These are phyloP conservation scores for Diarsia brunnea DNA, from an alignment of 2,888 invertebrate genomes.

Conservation along the genomic window DNA sequence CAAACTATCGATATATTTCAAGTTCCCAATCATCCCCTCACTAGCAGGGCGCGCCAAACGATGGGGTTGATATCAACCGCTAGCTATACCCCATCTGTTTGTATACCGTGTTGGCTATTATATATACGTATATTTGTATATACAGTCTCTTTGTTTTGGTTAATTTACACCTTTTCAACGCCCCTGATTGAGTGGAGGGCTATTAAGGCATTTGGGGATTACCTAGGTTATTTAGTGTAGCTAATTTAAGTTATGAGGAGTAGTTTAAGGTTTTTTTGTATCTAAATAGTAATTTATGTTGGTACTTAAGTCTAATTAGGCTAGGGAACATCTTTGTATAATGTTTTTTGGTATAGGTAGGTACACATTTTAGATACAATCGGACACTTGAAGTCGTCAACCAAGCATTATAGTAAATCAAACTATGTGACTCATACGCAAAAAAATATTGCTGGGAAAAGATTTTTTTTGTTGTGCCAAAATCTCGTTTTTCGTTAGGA, in stretches of 20 bases:
- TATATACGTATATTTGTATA: slow-evolving; percentile 8
- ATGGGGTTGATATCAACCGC: slow-evolving; percentile 46
- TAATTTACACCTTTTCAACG: slow-evolving; percentile 34
- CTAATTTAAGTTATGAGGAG: neutral
- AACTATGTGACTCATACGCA: too few species aligned
- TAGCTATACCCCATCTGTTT: slow-evolving; percentile 47
- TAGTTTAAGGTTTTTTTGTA: neutral
- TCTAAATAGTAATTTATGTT: neutral
- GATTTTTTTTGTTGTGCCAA: too few species aligned
- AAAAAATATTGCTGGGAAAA: too few species aligned
- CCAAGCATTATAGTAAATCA: too few species aligned
- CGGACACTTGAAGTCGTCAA: too few species aligned
- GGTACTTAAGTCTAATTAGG: too few species aligned
- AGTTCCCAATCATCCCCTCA: slow-evolving; percentile 21
- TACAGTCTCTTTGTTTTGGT: slow-evolving; percentile 21
- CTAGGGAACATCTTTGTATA: too few species aligned
- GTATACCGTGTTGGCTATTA: slow-evolving; percentile 14
- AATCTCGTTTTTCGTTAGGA: too few species aligned
- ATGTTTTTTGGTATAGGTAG: too few species aligned
- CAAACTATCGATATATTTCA: slow-evolving; percentile 4
- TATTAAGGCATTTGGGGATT: slow-evolving; percentile 16
- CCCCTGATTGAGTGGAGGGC: slow-evolving; percentile 23
- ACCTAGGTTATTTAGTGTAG: neutral
- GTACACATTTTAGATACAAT: too few species aligned
- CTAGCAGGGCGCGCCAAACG: slow-evolving; percentile 63